Evolutionary conservation across 2,797 vertebrate genomes (phyloP).

Genomic region (Ataeniobius toweri): DNA sequence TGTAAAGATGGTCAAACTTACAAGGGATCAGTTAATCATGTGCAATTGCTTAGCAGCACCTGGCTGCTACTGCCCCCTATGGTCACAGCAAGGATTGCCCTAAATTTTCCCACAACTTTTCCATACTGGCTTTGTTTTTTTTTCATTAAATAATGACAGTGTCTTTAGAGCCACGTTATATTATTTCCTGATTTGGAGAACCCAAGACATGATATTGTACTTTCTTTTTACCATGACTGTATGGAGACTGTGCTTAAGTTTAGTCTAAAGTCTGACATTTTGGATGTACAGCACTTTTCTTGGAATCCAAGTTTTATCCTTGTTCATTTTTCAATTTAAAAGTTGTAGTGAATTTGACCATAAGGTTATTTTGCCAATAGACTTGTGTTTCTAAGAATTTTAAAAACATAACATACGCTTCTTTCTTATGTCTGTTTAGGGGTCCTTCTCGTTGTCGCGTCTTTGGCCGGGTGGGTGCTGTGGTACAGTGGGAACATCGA

Average conservation of each 20-base stretch:
- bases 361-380: neutral
- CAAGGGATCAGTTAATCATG: neutral
- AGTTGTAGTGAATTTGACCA: neutral
- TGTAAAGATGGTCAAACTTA: neutral
- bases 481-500: slow-evolving; percentile 94
- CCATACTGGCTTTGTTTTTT: neutral
- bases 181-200: neutral
- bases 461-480: slow-evolving; percentile 88
- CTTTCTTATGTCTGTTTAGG: slow-evolving; percentile 49
- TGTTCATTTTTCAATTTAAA: neutral
- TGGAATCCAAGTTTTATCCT: neutral
- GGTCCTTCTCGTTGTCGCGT: slow-evolving; percentile 84
- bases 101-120: neutral
- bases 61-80: neutral
- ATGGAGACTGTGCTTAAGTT: neutral
- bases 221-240: neutral
- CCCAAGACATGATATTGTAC: neutral
- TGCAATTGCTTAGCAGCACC: neutral
- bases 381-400: neutral
- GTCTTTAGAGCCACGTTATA: neutral
- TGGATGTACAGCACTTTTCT: neutral
- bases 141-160: neutral
- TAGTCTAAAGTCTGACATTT: neutral
- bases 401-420: neutral
- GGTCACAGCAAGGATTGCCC: neutral